Evolutionary conservation across 2,888 invertebrate genomes (phyloP), one percentile per base, ranked within the genome.

Genomic region (Prosopocoilus inquinatus): DNA sequence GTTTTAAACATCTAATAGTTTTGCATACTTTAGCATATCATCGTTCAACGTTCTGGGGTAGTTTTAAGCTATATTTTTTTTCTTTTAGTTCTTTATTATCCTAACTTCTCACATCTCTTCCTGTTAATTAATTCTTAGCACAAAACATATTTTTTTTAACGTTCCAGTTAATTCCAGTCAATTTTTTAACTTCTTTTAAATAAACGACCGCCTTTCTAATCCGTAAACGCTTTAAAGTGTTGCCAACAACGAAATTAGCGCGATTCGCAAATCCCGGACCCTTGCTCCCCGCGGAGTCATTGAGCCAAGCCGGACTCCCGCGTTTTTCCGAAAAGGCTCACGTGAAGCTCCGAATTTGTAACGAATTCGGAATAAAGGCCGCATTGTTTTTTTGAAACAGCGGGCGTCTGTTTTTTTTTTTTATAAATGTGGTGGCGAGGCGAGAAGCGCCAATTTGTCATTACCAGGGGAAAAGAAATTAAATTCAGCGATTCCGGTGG

Each of bases 261-360:
- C 41, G 2, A 36, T 3, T 11, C 11, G 12, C 12, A 16, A 15
- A 41, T 11, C 11, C 36, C 11, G 5, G n/a, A 11, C n/a, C 36
- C 36, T 38, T 46, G 12, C 53, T 9, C 53, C 53, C 53, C 47
- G 39, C 16, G 44, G 50, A 7, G 57, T 20, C 47, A 46, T 47
- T 15, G 9, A 34, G 47, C 58, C 48, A 34, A 36, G 39, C 48
- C 34, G 47, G 53, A 41, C 32, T 33, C 46, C 20, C 46, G 12
- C 38, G 38, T 8, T 43, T n/a, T 33, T 12, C 34, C 47, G 46
- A 57, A 50, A 58, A 60, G 52, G 57, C 62, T 58, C 64, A 64
- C 60, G 64, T 58, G 59, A 64, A 50, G 64, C 50, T 50, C 58
- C 52, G 56, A 57, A 64, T 64, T 64, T 64, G 65, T 63, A 60